Conservation (phyloP, 2,113 vertebrate species). For the Nicator chloris region DNA sequence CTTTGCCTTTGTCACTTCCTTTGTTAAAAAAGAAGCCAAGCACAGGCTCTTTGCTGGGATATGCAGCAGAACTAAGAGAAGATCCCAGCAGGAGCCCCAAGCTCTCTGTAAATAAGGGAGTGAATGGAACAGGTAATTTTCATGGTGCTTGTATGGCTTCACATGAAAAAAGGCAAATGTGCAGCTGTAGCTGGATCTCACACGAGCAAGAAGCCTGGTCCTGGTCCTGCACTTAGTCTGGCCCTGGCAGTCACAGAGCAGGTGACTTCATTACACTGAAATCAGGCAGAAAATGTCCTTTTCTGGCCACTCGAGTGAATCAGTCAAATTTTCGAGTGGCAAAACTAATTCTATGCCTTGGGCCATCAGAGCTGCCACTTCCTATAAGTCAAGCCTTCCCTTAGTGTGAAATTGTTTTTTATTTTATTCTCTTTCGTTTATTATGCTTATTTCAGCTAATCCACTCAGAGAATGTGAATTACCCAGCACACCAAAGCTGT, state of each 20-base stretch:
- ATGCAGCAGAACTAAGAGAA: not conserved
- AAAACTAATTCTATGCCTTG: constrained; percentile 80
- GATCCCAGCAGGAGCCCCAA: not conserved
- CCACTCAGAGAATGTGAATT: constrained; percentile 59
- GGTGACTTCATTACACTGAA: constrained; percentile 81
- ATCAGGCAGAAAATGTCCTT: constrained; percentile 83
- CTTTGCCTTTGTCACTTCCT: not conserved
- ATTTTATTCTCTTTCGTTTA: constrained; percentile 83
- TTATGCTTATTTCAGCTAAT: constrained; percentile 82
- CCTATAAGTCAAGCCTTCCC: constrained; percentile 79
- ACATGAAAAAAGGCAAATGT: not conserved
- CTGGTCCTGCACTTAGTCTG: constrained; percentile 39
- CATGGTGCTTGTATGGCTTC: not conserved
- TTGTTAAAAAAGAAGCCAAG: not conserved
- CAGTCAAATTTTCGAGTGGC: constrained; percentile 82
- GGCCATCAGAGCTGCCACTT: constrained; percentile 80
- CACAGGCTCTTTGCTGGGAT: not conserved
- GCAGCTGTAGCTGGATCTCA: not conserved
- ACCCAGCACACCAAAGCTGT: constrained; percentile 36
- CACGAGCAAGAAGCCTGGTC: not conserved
- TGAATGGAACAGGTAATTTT: not conserved
- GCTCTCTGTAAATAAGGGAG: not conserved
- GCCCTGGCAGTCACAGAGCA: constrained; percentile 63
- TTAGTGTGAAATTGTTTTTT: constrained; percentile 80
- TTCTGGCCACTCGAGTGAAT: constrained; percentile 81